Evolutionary conservation across 2,888 invertebrate species (phyloP).

Genomic region (Dusona sp.): DNA sequence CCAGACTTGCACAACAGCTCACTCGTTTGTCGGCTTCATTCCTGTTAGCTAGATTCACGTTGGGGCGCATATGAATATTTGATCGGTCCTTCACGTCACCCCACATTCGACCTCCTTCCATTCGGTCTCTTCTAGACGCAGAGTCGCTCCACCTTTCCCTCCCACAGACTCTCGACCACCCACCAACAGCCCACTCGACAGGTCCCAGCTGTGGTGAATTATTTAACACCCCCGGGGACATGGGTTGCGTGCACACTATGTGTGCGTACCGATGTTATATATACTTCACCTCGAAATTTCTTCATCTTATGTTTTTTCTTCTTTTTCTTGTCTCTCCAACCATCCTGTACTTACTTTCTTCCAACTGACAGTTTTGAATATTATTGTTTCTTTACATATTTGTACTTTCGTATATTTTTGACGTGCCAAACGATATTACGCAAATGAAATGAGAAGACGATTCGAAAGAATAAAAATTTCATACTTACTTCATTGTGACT

Average conservation of each 20-base stretch:
- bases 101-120: slow-evolving; percentile 65
- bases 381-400: not conserved
- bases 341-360: slow-evolving; percentile 15
- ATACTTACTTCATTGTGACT: not conserved
- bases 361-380: not conserved
- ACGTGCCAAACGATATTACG: not conserved
- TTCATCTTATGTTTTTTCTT: slow-evolving; percentile 63
- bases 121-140: slow-evolving; percentile 59
- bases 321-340: not conserved
- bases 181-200: slow-evolving; percentile 79
- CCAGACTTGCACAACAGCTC: slow-evolving; percentile 56
- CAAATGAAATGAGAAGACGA: not conserved
- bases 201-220: slow-evolving; percentile 83
- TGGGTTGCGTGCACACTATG: slow-evolving; percentile 72
- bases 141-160: slow-evolving; percentile 70
- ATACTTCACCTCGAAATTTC: slow-evolving; percentile 75
- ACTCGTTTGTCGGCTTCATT: slow-evolving; percentile 64
- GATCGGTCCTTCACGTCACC: slow-evolving; percentile 83
- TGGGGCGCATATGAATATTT: slow-evolving; percentile 84
- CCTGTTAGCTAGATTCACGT: slow-evolving; percentile 69
- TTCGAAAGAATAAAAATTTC: not conserved
- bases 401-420: not conserved
- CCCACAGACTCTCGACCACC: slow-evolving; percentile 77
- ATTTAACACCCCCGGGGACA: slow-evolving; percentile 83
- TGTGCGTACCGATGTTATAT: slow-evolving; percentile 73